Evolutionary conservation across 1,140 invertebrate species (phyloP).

Genomic region (Hypothenemus hampei): DNA sequence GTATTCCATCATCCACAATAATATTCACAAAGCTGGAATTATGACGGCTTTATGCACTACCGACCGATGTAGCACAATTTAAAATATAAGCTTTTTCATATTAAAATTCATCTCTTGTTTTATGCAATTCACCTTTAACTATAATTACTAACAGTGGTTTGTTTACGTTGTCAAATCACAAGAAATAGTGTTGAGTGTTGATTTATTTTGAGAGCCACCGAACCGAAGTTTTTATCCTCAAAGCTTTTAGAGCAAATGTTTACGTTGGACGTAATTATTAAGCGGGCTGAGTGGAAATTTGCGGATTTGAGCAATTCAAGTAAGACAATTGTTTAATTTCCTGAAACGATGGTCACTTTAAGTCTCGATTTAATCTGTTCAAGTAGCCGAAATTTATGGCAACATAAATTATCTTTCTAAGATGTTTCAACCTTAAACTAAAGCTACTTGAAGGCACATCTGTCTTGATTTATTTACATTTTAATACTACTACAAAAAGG

Average conservation of each 20-base stretch:
- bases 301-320: conserved; percentile 3
- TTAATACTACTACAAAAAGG: too few relatives aligned
- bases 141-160: neutral
- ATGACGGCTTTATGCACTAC: conserved; percentile 3
- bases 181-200: neutral
- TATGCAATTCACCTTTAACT: neutral
- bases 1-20: conserved; percentile 16
- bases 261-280: conserved; percentile 6
- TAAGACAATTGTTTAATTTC: conserved; percentile 3
- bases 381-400: conserved; percentile 2
- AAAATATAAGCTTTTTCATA: neutral
- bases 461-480: neutral
- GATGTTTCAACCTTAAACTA: neutral
- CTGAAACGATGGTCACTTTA: neutral
- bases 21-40: conserved; percentile 8
- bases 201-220: neutral
- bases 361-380: neutral
- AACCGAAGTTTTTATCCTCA: neutral
- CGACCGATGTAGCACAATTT: neutral
- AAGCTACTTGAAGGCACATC: neutral
- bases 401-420: neutral
- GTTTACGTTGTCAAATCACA: neutral
- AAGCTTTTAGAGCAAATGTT: conserved; percentile 6
- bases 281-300: neutral
- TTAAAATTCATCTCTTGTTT: neutral